Evolutionary conservation across 1,140 invertebrate genomes (phyloP), one percentile per base, ranked within the genome.

Genomic region (Muscidifurax raptorellus): DNA sequence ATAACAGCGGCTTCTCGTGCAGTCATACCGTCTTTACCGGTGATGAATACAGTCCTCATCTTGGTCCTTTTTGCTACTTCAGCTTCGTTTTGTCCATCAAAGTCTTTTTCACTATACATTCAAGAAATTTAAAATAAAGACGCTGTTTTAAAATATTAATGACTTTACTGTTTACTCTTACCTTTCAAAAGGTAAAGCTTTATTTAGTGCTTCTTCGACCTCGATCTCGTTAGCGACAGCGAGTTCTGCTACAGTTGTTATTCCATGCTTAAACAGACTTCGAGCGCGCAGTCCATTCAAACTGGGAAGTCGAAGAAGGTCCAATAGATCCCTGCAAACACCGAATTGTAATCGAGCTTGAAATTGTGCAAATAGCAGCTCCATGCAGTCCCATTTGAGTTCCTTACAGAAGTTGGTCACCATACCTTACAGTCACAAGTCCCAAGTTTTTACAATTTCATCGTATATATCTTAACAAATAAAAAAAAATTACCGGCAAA

Each of bases 261-360:
- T 96, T n/a, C 97, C 98, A 44, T 95, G 95, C 93, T 98, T 96
- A 90, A 96, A 98, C 10, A 99, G 92, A 44, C 96, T 95, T 89
- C 99, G 94, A 1, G 98, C 98, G 86, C 96, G 95, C 83, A 96
- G 94, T 1, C 97, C 97, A 92, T 97, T 98, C 52, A 99, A 92
- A 87, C 96, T 95, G 12, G 97, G 94, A 52, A 99, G 92, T 85
- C 96, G 95, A 92, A 99, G 96, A 59, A 99, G 94, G 90, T 99
- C 98, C 82, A 98, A 94, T 9, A 99, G 93, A 90, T 99, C 98
- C 74, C 96, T 94, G 88, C 98, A 96, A 44, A 99, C 96, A 15
- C 99, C 99, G 93, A 99, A 99, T 87, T 98, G 97, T 30, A 99
- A 94, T 25, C 99, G 95, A 87, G 97, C 96, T 94, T 99, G 97